Conservation (phyloP, 2,888 invertebrate genomes). For the Drosophila pullipes region DNA sequence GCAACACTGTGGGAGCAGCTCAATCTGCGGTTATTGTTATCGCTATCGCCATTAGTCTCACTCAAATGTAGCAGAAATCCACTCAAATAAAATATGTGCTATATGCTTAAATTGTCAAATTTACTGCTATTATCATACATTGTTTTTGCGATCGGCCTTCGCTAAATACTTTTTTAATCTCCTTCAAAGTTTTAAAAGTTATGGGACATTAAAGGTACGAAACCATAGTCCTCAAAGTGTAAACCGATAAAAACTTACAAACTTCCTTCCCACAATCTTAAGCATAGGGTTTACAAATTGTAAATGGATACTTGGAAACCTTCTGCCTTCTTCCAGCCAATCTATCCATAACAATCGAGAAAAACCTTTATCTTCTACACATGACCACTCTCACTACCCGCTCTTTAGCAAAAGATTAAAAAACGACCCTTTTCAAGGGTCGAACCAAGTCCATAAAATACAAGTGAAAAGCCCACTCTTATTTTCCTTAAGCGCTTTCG, state of each 20-base stretch:
- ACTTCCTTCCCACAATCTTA: not conserved
- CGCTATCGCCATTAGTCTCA: slow-evolving; percentile 26
- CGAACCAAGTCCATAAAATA: not conserved
- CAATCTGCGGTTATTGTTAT: slow-evolving; percentile 15
- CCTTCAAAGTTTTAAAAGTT: no score
- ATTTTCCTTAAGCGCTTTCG: not conserved
- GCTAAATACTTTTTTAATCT: not conserved
- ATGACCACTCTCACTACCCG: no score
- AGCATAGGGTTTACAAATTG: not conserved
- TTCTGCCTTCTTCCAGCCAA: not conserved
- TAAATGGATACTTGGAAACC: not conserved
- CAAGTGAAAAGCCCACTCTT: not conserved
- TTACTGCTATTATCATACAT: not conserved
- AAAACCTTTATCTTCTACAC: not conserved
- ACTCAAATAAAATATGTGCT: not conserved
- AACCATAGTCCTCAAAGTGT: not conserved
- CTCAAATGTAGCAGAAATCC: slow-evolving; percentile 25
- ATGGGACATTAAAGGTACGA: not conserved
- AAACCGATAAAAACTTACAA: not conserved
- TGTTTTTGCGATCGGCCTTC: not conserved
- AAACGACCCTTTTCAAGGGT: not conserved
- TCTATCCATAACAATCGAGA: not conserved
- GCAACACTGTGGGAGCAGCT: not conserved
- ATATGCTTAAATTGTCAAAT: not conserved
- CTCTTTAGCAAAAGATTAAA: not conserved